Evolutionary conservation across 2,888 invertebrate species (phyloP).

Genomic region (Pardosa pseudoannulata): DNA sequence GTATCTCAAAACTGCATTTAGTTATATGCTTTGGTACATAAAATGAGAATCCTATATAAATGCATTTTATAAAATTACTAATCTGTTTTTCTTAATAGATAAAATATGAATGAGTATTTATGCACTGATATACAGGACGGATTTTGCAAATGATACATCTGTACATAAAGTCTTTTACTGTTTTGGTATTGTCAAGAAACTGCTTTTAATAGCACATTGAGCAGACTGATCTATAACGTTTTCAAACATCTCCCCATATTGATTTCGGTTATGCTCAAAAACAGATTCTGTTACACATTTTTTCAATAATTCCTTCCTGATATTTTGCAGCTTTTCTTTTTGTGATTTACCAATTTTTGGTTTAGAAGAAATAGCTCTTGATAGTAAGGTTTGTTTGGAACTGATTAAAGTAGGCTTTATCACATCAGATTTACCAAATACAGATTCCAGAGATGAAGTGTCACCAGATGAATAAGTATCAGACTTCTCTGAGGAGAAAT

Average conservation of each 20-base stretch:
- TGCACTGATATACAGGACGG: too few species aligned
- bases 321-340: conserved; percentile 1
- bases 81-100: too few species aligned
- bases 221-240: neutral
- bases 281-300: too few species aligned
- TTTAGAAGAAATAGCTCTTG: conserved; percentile 34
- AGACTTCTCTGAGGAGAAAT: neutral
- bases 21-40: too few species aligned
- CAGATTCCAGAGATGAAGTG: too few species aligned
- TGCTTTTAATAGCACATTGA: neutral
- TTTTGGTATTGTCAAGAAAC: neutral
- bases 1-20: too few species aligned
- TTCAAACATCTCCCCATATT: neutral
- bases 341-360: conserved; percentile 11
- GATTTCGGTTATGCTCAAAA: neutral
- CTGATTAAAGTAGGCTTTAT: neutral
- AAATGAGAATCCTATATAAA: too few species aligned
- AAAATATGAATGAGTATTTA: too few species aligned
- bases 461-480: too few species aligned
- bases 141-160: too few species aligned
- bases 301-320: conserved; percentile 15
- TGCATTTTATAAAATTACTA: too few species aligned
- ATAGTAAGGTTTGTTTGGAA: conserved; percentile 29
- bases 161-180: too few species aligned
- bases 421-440: neutral